Conservation (phyloP, 1,140 invertebrate genomes). For the Semibalanus balanoides region DNA sequence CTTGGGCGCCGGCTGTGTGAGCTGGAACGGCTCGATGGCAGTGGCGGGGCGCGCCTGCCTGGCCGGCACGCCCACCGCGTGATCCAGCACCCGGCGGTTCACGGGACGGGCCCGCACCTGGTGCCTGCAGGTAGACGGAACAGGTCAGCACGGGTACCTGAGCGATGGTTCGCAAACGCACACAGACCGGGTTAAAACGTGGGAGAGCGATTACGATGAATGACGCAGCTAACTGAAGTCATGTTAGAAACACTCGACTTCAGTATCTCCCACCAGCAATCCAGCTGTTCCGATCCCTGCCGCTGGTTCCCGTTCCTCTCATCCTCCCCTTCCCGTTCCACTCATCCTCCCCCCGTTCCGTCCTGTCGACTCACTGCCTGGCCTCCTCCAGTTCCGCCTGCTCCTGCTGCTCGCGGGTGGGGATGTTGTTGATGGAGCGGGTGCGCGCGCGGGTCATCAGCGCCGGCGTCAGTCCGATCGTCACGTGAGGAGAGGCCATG, state of each 20-base stretch:
- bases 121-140: not conserved
- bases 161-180: too few relatives aligned
- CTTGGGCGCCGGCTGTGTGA: not conserved
- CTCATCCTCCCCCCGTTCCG: not conserved
- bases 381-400: conserved; percentile 18
- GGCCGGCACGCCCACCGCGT: not conserved
- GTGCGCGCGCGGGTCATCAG: conserved; percentile 13
- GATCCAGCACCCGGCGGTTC: not conserved
- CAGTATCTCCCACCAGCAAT: too few relatives aligned
- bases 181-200: too few relatives aligned
- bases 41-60: not conserved
- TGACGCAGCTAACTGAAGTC: too few relatives aligned
- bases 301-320: too few relatives aligned
- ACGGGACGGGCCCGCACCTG: not conserved
- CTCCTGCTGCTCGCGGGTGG: conserved; percentile 17
- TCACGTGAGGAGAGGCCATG: conserved; percentile 7
- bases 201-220: too few relatives aligned
- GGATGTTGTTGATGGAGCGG: conserved; percentile 11
- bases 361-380: conserved; percentile 14
- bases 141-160: too few relatives aligned
- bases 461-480: conserved; percentile 17
- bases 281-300: too few relatives aligned
- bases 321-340: too few relatives aligned
- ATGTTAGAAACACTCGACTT: too few relatives aligned
- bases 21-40: not conserved